Conservation (phyloP, 53 echinoderm and acorn worm genomes). For the Antedon mediterranea region DNA sequence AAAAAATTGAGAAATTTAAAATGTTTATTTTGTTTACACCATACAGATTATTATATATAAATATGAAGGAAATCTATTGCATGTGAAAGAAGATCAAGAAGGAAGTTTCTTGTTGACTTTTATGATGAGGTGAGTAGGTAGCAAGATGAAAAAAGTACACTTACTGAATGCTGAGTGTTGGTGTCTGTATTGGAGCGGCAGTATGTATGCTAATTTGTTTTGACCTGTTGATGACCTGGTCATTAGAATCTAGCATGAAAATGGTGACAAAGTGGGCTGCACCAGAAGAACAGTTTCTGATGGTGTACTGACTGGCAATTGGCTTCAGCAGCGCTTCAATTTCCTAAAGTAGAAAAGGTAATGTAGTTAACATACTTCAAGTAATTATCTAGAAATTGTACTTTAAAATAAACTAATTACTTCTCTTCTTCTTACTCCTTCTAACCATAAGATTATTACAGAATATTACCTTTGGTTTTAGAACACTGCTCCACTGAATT, state of each 20-base stretch:
- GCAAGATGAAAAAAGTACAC: neutral
- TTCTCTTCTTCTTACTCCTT: no score
- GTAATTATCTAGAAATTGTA: no score
- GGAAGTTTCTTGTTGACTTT: no score
- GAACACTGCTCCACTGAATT: slow-evolving; percentile 81
- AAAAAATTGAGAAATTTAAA: no score
- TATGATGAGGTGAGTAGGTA: no score
- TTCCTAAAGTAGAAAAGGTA: slow-evolving; percentile 23
- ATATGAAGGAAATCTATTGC: no score
- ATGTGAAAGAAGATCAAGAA: no score
- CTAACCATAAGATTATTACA: no score
- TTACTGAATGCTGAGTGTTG: slow-evolving; percentile 42
- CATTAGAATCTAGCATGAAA: slow-evolving; percentile 26
- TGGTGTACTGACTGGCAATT: slow-evolving; percentile 40
- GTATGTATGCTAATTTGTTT: slow-evolving; percentile 71
- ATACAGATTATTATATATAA: no score
- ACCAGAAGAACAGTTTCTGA: slow-evolving; percentile 50
- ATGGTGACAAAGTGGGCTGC: slow-evolving; percentile 64
- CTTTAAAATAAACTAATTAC: no score
- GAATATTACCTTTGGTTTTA: slow-evolving; percentile 70
- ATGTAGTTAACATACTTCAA: no score
- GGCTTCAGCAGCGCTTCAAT: slow-evolving; percentile 46
- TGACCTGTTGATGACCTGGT: slow-evolving; percentile 49
- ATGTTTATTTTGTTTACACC: no score
- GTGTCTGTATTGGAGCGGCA: slow-evolving; percentile 37